Evolutionary conservation across 2,888 invertebrate genomes (phyloP), one percentile per base, ranked within the genome.

Genomic region (Agriopis leucophaearia): DNA sequence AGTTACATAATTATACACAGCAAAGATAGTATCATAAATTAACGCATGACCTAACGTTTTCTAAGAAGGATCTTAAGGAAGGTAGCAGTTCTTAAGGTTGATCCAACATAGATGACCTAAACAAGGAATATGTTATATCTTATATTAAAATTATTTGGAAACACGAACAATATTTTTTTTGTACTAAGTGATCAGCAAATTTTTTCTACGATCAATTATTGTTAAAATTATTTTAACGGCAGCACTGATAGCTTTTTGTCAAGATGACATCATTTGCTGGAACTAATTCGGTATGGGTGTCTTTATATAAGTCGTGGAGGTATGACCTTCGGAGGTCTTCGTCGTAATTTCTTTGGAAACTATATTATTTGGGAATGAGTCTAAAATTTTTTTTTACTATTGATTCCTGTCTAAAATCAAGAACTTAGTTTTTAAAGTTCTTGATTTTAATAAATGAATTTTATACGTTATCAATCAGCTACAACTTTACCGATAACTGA

Each of bases 221-320:
- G 57, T 57, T 40, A 42, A 50, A 64, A 27, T 50, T n/a, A 47
- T 62, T 48, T 35, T 42, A 55, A 18, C 54, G 50, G 47, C 62
- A 35, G 52, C 57, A 40, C 16, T 63, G 56, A 62, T 67, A 50
- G 66, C 62, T 77, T 77, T 76, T 74, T 73, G 75, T 70, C 44
- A 57, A 60, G 58, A 69, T 81, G 79, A 80, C 76, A 77, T 80
- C 80, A 80, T 74, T 67, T 54, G 48, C 16, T 62, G 54, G 74
- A 79, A 78, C 74, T 64, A 73, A 74, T 72, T 74, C 57, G 72
- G 75, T 78, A 78, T 80, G 70, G 65, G 58, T 58, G 66, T 72
- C 75, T 65, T 73, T 74, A 56, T 75, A 65, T 70, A 69, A 71
- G 60, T 78, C 66, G 57, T 52, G 61, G 51, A 52, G 50, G 55